A percentile compares a stretch with the other conserved stretches of the same genome.
These are phyloP conservation scores for Collichthys lucidus DNA, from an alignment of 2,113 vertebrate genomes.

Conservation along the genomic window DNA sequence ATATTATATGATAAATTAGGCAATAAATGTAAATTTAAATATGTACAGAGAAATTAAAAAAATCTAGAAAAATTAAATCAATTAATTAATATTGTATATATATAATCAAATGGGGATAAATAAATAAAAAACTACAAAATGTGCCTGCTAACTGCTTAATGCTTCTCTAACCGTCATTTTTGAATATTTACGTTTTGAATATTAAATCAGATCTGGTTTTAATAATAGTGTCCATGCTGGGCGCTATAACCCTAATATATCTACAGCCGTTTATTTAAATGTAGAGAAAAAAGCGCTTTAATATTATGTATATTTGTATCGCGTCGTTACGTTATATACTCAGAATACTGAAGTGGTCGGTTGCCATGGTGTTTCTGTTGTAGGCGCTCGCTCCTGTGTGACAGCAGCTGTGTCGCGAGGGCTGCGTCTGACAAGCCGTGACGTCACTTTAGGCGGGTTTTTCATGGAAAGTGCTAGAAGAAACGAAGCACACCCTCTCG, in stretches of 20 bases:
- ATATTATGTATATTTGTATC: not conserved
- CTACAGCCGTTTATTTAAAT: not conserved
- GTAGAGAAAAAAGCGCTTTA: not conserved
- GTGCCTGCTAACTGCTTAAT: too few species aligned
- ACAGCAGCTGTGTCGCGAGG: conserved; percentile 60
- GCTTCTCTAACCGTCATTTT: not conserved
- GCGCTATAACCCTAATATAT: not conserved
- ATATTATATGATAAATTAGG: too few species aligned
- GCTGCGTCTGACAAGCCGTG: conserved; percentile 74
- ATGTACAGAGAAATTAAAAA: too few species aligned
- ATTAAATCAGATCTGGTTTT: too few species aligned
- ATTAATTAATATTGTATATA: too few species aligned
- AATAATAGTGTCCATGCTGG: not conserved
- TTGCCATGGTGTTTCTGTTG: conserved; percentile 60
- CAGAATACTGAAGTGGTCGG: not conserved
- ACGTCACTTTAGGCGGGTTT: conserved; percentile 82
- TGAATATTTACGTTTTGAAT: not conserved
- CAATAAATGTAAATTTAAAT: too few species aligned
- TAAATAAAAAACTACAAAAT: too few species aligned
- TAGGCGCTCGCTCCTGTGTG: not conserved
- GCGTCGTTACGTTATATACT: too few species aligned
- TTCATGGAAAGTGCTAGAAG: conserved; percentile 86
- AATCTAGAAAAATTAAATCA: too few species aligned
- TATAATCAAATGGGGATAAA: too few species aligned
- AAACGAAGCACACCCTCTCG: conserved; percentile 75